Conservation (phyloP, 2,797 vertebrate species). For the Sebastes nivosus region DNA sequence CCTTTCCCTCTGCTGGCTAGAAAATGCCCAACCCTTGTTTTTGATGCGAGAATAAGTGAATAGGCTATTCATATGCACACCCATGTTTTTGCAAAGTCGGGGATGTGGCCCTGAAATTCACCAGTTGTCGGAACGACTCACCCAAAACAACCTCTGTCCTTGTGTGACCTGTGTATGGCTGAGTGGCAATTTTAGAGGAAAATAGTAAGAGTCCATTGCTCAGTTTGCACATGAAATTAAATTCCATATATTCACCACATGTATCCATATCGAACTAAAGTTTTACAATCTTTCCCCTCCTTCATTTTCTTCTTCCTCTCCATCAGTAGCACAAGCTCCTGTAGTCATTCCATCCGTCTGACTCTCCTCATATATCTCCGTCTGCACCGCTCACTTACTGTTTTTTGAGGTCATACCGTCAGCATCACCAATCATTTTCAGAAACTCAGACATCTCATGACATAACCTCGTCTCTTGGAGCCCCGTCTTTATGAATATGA, state of each 20-base stretch:
- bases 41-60: slow-evolving; percentile 37
- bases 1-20: slow-evolving; percentile 40
- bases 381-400: neutral
- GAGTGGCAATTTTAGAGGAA: neutral
- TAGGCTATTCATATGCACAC: slow-evolving; percentile 50
- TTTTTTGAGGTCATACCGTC: slow-evolving; percentile 5
- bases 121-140: slow-evolving; percentile 23
- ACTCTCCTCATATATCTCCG: slow-evolving; percentile 22
- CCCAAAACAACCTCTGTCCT: slow-evolving; percentile 48
- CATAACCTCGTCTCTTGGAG: slow-evolving; percentile 4
- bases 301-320: neutral
- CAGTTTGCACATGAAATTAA: neutral
- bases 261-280: neutral
- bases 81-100: slow-evolving; percentile 43
- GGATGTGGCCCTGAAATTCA: slow-evolving; percentile 24
- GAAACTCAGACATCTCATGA: slow-evolving; percentile 20
- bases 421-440: slow-evolving; percentile 16
- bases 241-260: neutral
- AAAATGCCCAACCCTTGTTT: slow-evolving; percentile 19
- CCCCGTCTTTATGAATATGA: slow-evolving; percentile 11
- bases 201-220: neutral
- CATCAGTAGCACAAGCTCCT: neutral
- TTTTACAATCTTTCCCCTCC: neutral
- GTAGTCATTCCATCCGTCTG: slow-evolving; percentile 2
- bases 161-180: neutral